Evolutionary conservation across 2,113 vertebrate species (phyloP).

Genomic region (Phalacrocorax pelagicus): DNA sequence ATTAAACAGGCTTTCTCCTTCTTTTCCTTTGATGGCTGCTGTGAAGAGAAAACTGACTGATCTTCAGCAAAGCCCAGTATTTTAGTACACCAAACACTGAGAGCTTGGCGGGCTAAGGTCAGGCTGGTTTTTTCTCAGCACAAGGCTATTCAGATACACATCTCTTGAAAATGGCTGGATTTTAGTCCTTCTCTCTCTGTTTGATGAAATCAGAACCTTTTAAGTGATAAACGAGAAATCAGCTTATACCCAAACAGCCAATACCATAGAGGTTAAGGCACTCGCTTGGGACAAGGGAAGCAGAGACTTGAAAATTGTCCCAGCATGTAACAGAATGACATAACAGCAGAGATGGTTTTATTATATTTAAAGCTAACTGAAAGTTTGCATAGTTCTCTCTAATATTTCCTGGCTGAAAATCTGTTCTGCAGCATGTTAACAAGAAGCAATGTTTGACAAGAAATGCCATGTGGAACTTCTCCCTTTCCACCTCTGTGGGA

Average conservation of each 20-base stretch:
- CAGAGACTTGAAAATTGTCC: neutral
- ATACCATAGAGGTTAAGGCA: neutral
- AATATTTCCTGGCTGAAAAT: neutral
- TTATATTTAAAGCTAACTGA: neutral
- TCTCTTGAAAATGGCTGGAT: neutral
- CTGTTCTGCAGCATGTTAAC: neutral
- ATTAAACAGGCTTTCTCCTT: constrained; percentile 28
- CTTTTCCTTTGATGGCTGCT: constrained; percentile 47
- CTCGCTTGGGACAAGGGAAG: neutral
- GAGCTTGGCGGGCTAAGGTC: constrained; percentile 20
- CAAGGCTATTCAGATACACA: neutral
- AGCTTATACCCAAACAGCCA: neutral
- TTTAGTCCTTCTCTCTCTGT: neutral
- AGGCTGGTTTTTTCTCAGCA: neutral
- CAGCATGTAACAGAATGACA: neutral
- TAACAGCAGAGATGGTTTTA: neutral
- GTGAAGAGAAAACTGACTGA: constrained; percentile 33
- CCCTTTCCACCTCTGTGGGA: neutral
- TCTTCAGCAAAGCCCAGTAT: constrained; percentile 33
- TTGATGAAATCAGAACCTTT: constrained; percentile 37
- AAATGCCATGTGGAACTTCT: neutral
- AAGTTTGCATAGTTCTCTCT: neutral
- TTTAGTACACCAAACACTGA: neutral
- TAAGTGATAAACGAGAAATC: neutral
- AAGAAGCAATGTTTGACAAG: neutral